Base-by-base conservation (phyloP, 2,113 vertebrate genomes). In the Corythornis cristatus region DNA sequence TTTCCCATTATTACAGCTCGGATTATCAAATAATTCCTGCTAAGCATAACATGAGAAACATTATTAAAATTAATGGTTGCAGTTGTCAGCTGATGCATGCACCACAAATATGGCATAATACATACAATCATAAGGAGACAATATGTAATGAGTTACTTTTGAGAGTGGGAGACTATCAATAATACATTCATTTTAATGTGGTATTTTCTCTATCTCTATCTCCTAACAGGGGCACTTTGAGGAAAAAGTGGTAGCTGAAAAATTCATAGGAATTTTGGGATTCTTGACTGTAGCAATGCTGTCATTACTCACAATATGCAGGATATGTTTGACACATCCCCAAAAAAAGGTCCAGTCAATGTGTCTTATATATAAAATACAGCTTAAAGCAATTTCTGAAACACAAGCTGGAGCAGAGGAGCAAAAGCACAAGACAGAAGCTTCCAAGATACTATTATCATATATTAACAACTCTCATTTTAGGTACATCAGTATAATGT, bases 21-120 rank as follows among this genome's bases (percentile, higher is more conserved):
- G 54, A 93, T 95, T 79, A 91, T 62, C 45, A 89, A 66, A 66
- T 79, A 81, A 89, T 89, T 93, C 73, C 77, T 29, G 43, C 33
- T 70, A 80, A 68, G 11, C 33, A n/a, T 1, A 64, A 40, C 51
- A 92, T 70, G 71, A 88, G 56, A 92, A 93, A 77, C 64, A 77
- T 75, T 64, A 80, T 57, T 89, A 71, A 89, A 91, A 92, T 76
- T 26, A 83, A 79, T 33, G 21, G 48, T 8, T 60, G 56, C 67
- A 64, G 60, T 40, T 83, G 58, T 79, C 81, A 87, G 67, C 21
- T 74, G 76, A 80, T 11, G 31, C 73, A 15, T 33, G 43, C n/a
- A 25, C 19, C 84, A 29, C 26, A 68, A 84, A 80, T 35, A 91
- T 8, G 53, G 64, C 9, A 79, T 31, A 56, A 23, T 35, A 31